Base-by-base conservation (phyloP, 2,888 invertebrate species). In the Ceraclea dissimilis region DNA sequence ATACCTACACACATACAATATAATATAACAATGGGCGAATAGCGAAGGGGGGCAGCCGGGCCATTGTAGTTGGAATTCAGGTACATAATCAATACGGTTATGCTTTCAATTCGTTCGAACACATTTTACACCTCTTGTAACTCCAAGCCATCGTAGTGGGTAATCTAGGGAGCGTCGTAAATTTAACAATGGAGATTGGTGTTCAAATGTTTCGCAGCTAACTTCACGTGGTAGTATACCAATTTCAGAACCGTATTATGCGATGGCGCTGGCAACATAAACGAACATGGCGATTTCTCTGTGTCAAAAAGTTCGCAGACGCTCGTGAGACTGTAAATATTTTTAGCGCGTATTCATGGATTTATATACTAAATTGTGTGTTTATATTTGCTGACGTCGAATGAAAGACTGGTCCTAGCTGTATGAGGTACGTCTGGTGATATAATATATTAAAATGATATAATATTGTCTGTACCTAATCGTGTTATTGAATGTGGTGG, bases 251-350 rank as follows among this genome's bases (percentile, higher is more conserved):
- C 39, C 39, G 39, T 39, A 13, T n/a, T n/a, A 13, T 39, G 39
- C 16, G 39, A 39, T 39, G 39, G 26, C 26, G 26, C 47, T 47
- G 20, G 49, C 22, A 49, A 22, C 49, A 22, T 21, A 39, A 19
- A 10, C 19, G 21, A 49, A 49, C 8, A 49, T 49, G 49, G 49
- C 49, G 49, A 26, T 20, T 26, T 13, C 6, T n/a, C 49, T 49
- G 49, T 49, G 49, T 49, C 49, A 49, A 49, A 49, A 49, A 20
- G 49, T 6, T 26, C 22, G 22, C 26, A 22, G 49, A 49, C 49
- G 49, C 49, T 49, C 20, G 49, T 49, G 49, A 49, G 5, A 26
- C 26, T 49, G 46, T 18, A 13, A n/a, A 46, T 8, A 46, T 5
- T 19, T 46, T 20, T 19, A 46, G 46, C 18, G 46, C 6, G 11